Percentiles rank a stretch among this genome's conserved stretches.
Evolutionary conservation across 2,797 vertebrate species (phyloP).

Genomic region (Gymnodraco acuticeps): DNA sequence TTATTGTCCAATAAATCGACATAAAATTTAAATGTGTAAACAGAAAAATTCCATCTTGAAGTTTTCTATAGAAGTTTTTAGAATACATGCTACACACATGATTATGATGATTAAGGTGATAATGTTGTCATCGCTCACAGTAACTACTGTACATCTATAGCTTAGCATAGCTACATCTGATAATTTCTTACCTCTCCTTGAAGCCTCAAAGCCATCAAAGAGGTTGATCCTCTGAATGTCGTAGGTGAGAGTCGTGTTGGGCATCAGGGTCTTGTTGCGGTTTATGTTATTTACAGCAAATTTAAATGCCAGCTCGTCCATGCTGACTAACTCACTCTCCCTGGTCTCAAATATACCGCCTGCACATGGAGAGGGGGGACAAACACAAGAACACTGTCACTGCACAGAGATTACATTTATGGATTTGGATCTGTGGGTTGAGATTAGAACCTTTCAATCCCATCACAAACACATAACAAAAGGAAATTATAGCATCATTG

Average conservation of each 20-base stretch:
- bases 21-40: too few species aligned
- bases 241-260: constrained; percentile 96
- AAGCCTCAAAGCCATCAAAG: constrained; percentile 98
- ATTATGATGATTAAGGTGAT: neutral
- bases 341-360: constrained; percentile 98
- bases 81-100: neutral
- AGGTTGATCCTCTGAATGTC: constrained; percentile 98
- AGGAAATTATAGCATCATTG: neutral
- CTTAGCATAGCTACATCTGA: neutral
- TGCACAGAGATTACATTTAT: constrained; percentile 5
- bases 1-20: too few species aligned
- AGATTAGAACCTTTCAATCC: constrained; percentile 12
- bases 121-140: neutral
- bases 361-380: constrained; percentile 69
- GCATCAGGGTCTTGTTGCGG: constrained; percentile 96
- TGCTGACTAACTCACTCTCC: constrained; percentile 94
- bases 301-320: constrained; percentile 98
- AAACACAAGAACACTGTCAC: constrained; percentile 1
- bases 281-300: constrained; percentile 98
- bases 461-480: neutral
- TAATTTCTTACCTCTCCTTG: constrained; percentile 90
- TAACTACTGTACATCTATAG: neutral
- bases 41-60: too few species aligned
- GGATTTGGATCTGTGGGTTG: neutral
- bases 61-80: neutral